Evolutionary conservation across 2,888 invertebrate species (phyloP).

Genomic region (Clusia tigrina): DNA sequence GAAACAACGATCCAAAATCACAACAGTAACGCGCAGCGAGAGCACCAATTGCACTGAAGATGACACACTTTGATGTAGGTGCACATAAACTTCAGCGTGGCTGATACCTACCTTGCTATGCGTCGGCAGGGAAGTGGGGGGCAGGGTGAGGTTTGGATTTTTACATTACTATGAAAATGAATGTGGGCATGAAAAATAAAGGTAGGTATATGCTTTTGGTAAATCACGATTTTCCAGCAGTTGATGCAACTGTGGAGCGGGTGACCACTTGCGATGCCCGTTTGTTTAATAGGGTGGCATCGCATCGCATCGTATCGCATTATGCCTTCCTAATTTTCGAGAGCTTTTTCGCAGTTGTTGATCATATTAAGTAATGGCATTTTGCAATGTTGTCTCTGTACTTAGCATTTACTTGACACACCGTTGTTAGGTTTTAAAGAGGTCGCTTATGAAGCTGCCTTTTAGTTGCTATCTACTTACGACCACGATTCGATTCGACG

Average conservation of each 20-base stretch:
- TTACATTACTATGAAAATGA: neutral
- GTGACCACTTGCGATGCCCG: no score
- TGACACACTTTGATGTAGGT: conserved; percentile 26
- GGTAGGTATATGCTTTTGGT: neutral
- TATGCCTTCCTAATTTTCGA: conserved; percentile 3
- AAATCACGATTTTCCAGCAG: conserved; percentile 18
- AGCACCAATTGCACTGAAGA: conserved; percentile 3
- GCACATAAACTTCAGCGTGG: neutral
- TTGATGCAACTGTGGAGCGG: no score
- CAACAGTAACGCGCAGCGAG: neutral
- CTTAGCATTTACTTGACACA: neutral
- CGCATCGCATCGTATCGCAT: neutral
- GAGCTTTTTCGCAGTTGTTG: neutral
- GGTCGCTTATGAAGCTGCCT: no score
- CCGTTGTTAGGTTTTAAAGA: no score
- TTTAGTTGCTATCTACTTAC: no score
- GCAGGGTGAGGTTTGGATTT: no score
- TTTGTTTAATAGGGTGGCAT: neutral
- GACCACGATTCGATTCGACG: no score
- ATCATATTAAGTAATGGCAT: neutral
- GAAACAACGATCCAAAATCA: neutral
- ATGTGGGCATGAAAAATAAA: no score
- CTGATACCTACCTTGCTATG: neutral
- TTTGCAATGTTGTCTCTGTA: neutral
- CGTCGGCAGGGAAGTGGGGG: neutral